Conservation (phyloP, 1,140 invertebrate genomes). For the Maconellicoccus hirsutus region DNA sequence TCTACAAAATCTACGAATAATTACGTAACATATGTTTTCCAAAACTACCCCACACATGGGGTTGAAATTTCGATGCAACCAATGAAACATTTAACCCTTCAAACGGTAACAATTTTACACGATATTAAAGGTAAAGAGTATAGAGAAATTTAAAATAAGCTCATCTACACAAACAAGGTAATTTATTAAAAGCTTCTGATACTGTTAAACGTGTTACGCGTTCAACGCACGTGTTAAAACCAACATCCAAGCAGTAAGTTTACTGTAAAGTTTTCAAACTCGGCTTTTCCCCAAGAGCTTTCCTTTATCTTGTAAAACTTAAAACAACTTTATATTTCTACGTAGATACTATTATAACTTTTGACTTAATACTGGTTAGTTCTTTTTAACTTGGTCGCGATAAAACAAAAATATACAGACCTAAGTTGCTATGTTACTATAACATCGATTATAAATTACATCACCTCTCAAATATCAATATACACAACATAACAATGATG, state of each 20-base stretch:
- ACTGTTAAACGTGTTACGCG: constrained; percentile 11
- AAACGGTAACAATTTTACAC: too few species aligned
- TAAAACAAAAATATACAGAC: constrained; percentile 11
- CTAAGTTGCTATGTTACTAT: too few species aligned
- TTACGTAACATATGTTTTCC: too few species aligned
- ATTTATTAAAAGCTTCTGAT: constrained; percentile 19
- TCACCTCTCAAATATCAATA: neutral
- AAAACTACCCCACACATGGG: too few species aligned
- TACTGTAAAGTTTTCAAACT: constrained; percentile 13
- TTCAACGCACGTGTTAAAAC: constrained; percentile 21
- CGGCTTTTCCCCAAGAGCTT: constrained; percentile 20
- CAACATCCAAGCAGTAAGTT: constrained; percentile 9
- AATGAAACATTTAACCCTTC: too few species aligned
- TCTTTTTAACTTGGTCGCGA: constrained; percentile 15
- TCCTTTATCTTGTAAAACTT: constrained; percentile 20
- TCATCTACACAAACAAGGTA: constrained; percentile 1
- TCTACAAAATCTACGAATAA: too few species aligned
- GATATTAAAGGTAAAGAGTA: too few species aligned
- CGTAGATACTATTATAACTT: constrained; percentile 10
- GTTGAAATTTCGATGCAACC: too few species aligned
- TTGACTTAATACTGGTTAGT: constrained; percentile 19
- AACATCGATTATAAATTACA: constrained; percentile 4
- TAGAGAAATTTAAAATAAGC: constrained; percentile 10
- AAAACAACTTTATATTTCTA: constrained; percentile 22
- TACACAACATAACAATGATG: neutral